Evolutionary conservation across 2,888 invertebrate genomes (phyloP), one percentile per base, ranked within the genome.

Genomic region (Philereme transversata): DNA sequence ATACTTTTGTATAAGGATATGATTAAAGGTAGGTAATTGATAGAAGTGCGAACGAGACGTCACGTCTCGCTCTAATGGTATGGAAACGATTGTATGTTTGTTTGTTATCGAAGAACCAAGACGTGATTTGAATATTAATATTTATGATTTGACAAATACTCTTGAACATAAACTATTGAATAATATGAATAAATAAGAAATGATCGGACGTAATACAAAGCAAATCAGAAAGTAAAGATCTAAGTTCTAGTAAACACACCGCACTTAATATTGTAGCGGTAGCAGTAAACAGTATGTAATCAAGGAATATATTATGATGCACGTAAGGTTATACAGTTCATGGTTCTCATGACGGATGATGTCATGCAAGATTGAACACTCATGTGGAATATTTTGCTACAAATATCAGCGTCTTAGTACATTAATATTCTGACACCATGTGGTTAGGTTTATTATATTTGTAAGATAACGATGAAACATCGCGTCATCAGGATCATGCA

Each of bases 1-100:
- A 9, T 43, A 45, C n/a, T 34, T 48, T 50, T 44, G 44, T 34
- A 35, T 11, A 49, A 22, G 36, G 36, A 55, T 58, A 51, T 47
- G 58, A 51, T 55, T 55, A 54, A 47, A 51, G 22, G 34, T n/a
- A 36, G 49, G 58, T 51, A 43, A 54, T 53, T 40, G 50, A 57
- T 49, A n/a, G 35, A 47, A 36, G 50, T 62, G 51, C 57, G 55
- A 41, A 53, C 10, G 40, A 58, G 55, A 65, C 71, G 70, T 71
- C 70, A 68, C 68, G 77, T 70, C 65, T 70, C 78, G 78, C 68
- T 73, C 61, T 62, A 66, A 46, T 71, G 71, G 65, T 70, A 71
- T 71, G 71, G 75, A 80, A 78, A 70, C 76, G 75, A 74, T 59
- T 47, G 68, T 56, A 57, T 62, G 62, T 59, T 64, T 45, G 66